Evolutionary conservation across 2,113 vertebrate genomes (phyloP).

Genomic region (Psittacula cyanocephala): DNA sequence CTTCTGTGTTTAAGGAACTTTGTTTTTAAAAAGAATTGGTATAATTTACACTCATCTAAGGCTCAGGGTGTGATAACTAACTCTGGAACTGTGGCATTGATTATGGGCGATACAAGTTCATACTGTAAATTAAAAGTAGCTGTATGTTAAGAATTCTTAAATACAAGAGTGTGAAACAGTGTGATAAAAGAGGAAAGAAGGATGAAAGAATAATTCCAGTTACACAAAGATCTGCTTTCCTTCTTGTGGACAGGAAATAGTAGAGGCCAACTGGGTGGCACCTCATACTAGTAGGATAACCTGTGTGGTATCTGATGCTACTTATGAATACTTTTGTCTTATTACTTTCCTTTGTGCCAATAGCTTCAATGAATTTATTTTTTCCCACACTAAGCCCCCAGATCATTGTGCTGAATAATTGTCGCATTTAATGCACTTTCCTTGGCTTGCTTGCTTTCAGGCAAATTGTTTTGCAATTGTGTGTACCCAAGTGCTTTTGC

Average conservation of each 20-base stretch:
- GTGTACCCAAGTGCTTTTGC: constrained; percentile 39
- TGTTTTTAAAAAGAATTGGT: not conserved
- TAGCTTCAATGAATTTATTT: not conserved
- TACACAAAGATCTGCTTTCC: not conserved
- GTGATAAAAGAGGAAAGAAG: not conserved
- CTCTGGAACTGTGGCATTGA: not conserved
- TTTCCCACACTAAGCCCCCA: not conserved
- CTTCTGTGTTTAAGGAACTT: not conserved
- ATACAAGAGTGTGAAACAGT: not conserved
- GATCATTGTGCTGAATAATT: constrained; percentile 42
- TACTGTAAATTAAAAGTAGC: not conserved
- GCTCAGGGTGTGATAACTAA: not conserved
- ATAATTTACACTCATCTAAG: not conserved
- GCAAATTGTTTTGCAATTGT: constrained; percentile 69
- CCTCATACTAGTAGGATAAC: not conserved
- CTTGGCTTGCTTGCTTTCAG: constrained; percentile 35
- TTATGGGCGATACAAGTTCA: not conserved
- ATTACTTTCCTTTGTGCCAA: not conserved
- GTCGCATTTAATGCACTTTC: constrained; percentile 23
- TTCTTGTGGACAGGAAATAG: not conserved
- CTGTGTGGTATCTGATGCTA: not conserved
- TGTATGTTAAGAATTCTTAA: not conserved
- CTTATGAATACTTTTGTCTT: not conserved
- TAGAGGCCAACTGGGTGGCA: not conserved
- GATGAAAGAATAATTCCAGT: not conserved